Percentiles rank a stretch among this genome's conserved stretches.
Conservation (phyloP, 2,113 vertebrate genomes). For the Neolamprologus brichardi region DNA sequence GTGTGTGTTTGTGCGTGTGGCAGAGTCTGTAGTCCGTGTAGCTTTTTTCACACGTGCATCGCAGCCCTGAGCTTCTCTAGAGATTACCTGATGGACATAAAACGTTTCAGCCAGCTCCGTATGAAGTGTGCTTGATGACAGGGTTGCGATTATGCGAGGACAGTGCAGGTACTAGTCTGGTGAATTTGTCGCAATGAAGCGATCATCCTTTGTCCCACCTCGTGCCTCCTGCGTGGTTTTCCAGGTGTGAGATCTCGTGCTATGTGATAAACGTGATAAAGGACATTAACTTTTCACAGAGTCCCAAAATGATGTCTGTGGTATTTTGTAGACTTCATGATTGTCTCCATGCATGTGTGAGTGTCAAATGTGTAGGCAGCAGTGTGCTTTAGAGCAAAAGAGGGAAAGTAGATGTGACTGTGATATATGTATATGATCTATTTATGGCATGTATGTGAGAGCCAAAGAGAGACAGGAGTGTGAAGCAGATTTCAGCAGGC, state of each 20-base stretch:
- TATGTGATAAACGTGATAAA: not conserved
- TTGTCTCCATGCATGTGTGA: not conserved
- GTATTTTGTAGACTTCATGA: not conserved
- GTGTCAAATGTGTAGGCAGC: not conserved
- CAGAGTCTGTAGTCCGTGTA: not conserved
- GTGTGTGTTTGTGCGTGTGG: constrained; percentile 9
- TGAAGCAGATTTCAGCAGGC: constrained; percentile 7
- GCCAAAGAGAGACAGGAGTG: not conserved
- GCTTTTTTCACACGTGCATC: not conserved
- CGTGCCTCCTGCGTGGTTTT: not conserved
- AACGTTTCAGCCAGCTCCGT: rapidly evolving
- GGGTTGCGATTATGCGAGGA: not conserved
- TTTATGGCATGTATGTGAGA: not conserved
- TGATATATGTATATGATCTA: not conserved
- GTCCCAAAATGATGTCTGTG: not conserved
- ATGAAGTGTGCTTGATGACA: rapidly evolving
- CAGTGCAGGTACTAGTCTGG: not conserved
- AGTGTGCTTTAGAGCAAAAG: not conserved
- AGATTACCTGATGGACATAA: not conserved
- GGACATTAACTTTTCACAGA: not conserved
- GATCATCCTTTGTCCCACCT: not conserved
- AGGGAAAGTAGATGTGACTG: not conserved
- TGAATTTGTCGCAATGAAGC: not conserved
- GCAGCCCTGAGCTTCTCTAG: not conserved
- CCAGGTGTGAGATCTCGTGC: not conserved